Evolutionary conservation across 1,140 invertebrate genomes (phyloP).

Genomic region (Colletes gigas): DNA sequence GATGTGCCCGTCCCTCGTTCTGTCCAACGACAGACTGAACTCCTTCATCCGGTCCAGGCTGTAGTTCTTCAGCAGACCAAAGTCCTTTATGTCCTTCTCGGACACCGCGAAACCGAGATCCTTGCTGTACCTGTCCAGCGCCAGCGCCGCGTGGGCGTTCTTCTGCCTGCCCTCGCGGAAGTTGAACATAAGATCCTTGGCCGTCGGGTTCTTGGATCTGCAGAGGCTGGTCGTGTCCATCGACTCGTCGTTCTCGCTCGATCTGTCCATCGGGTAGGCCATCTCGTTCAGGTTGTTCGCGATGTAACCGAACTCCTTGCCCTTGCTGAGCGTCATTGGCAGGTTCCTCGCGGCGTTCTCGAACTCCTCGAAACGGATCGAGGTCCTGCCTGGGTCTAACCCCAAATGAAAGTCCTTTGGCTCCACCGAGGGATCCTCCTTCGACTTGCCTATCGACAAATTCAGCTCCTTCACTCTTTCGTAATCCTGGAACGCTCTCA

Average conservation of each 20-base stretch:
- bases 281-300: conserved; percentile 46
- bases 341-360: conserved; percentile 50
- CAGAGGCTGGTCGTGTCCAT: conserved; percentile 45
- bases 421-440: conserved; percentile 51
- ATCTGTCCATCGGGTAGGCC: conserved; percentile 61
- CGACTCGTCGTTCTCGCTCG: conserved; percentile 60
- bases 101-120: conserved; percentile 56
- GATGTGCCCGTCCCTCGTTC: conserved; percentile 64
- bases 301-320: conserved; percentile 62
- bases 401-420: conserved; percentile 59
- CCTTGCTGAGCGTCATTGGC: conserved; percentile 65
- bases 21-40: conserved; percentile 65
- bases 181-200: conserved; percentile 67
- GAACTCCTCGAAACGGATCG: conserved; percentile 61
- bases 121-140: conserved; percentile 54
- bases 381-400: conserved; percentile 43
- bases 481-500: conserved; percentile 68
- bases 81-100: conserved; percentile 66
- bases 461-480: conserved; percentile 68
- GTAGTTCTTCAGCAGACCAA: conserved; percentile 69
- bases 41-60: conserved; percentile 68
- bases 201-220: conserved; percentile 60
- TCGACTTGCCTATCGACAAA: conserved; percentile 62
- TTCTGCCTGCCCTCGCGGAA: conserved; percentile 64
- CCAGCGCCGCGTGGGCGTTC: conserved; percentile 54